Base-by-base conservation (phyloP, 2,797 vertebrate genomes). In the Sebastes vulpes region DNA sequence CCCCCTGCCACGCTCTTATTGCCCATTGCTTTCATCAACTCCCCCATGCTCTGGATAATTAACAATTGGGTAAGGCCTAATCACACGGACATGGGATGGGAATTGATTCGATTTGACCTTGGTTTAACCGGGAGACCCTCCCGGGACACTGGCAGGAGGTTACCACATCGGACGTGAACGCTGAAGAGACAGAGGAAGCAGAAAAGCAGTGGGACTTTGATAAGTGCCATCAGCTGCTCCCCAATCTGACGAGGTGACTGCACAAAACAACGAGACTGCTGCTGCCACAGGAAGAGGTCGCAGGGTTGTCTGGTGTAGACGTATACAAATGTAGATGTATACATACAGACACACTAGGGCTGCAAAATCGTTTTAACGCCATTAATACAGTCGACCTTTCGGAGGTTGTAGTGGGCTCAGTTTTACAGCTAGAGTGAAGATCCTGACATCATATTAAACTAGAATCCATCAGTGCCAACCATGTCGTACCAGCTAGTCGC, bases 41-140 rank as follows among this genome's bases (percentile, higher is more conserved):
- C 86, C 77, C 72, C 65, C 59, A n/a, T 77, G 80, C 75, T 61
- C 80, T 65, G 69, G 79, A 83, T 94, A 92, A 94, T 94, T 86
- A 92, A 82, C 76, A 88, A 86, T 90, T 91, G 84, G 79, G 72
- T 84, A 75, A 87, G 75, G 83, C 59, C 82, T 93, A 92, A 94
- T 93, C 84, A 84, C 72, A 73, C 77, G 72, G 83, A 92, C 88
- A 79, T 82, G 65, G 67, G 69, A 68, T 46, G 42, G 42, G 16
- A 46, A 87, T 59, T 91, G 74, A 94, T 93, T 93, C 89, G 83
- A 94, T 92, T 92, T 92, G 89, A 92, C 92, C 88, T 92, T 90
- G 83, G 86, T 93, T 90, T 90, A 91, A 87, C 75, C 56, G 84
- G 72, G 48, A 80, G 32, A 79, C 64, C 56, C 87, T 89, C 79